Conservation (phyloP, 2,113 vertebrate genomes). For the Sphyrna mokarran region DNA sequence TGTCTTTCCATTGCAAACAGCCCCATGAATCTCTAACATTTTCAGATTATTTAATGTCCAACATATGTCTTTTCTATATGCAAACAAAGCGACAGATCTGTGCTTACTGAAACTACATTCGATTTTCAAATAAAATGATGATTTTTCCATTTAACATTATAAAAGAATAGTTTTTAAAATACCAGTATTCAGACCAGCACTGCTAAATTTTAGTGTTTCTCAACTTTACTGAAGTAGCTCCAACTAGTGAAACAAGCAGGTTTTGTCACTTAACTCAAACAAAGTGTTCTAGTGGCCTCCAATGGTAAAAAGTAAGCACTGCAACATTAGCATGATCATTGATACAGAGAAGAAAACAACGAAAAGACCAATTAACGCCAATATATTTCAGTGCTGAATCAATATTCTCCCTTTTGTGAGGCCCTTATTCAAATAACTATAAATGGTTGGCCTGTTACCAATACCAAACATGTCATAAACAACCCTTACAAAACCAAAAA, state of each 20-base stretch:
- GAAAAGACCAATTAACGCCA: background rate
- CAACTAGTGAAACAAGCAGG: background rate
- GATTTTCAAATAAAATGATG: background rate
- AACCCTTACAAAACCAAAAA: background rate
- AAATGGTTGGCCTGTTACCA: background rate
- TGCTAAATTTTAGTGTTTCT: background rate
- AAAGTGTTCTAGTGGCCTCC: conserved; percentile 23
- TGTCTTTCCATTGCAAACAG: background rate
- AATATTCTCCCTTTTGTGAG: background rate
- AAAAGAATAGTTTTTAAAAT: background rate
- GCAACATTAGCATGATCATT: background rate
- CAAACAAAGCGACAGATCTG: background rate
- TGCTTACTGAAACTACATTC: background rate
- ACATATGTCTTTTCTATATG: background rate
- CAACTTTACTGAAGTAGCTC: background rate
- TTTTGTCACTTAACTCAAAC: background rate
- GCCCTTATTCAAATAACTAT: background rate
- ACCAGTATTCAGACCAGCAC: background rate
- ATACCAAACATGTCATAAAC: background rate
- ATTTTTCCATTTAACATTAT: background rate
- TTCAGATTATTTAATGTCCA: background rate
- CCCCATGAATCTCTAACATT: background rate
- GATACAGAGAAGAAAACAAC: too few species aligned
- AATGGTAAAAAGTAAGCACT: background rate
- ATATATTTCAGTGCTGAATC: background rate